These are phyloP conservation scores for Chorisops tibialis DNA, from an alignment of 2,888 invertebrate species.

Conservation along the genomic window DNA sequence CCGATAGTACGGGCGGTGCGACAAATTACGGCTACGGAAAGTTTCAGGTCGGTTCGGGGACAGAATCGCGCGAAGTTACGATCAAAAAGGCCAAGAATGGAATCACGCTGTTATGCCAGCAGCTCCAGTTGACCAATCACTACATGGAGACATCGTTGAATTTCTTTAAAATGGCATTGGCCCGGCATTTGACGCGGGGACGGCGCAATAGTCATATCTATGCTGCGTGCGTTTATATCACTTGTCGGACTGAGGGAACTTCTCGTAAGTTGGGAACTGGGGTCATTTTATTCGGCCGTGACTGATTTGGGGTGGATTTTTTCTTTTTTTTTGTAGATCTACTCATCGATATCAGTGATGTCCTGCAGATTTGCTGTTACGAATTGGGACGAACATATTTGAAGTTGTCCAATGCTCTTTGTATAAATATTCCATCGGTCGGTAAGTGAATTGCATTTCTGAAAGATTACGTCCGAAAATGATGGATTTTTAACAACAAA, in stretches of 20 bases:
- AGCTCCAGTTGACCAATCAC: slow-evolving; percentile 82
- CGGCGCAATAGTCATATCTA: slow-evolving; percentile 86
- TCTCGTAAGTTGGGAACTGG: slow-evolving; percentile 67
- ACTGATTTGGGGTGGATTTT: slow-evolving; percentile 45
- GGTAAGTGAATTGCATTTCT: slow-evolving; percentile 67
- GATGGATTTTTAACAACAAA: too few species aligned
- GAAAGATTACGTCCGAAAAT: too few species aligned
- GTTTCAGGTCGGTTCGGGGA: slow-evolving; percentile 74
- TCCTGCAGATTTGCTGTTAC: slow-evolving; percentile 94
- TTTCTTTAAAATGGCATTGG: slow-evolving; percentile 89
- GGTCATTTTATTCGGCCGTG: slow-evolving; percentile 21
- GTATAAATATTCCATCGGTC: slow-evolving; percentile 84
- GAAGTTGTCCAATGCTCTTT: slow-evolving; percentile 81
- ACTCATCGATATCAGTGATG: slow-evolving; percentile 95
- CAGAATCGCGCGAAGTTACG: slow-evolving; percentile 91
- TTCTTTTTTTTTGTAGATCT: slow-evolving; percentile 63
- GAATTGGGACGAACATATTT: slow-evolving; percentile 91
- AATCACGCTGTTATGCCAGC: slow-evolving; percentile 81
- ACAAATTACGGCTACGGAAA: slow-evolving; percentile 74
- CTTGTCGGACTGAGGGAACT: slow-evolving; percentile 91
- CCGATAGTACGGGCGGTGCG: slow-evolving; percentile 81
- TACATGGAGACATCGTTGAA: slow-evolving; percentile 91
- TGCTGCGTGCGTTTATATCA: slow-evolving; percentile 96
- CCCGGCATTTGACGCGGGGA: slow-evolving; percentile 82
- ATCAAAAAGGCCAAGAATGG: slow-evolving; percentile 82